Evolutionary conservation across 2,113 vertebrate genomes (phyloP).

Genomic region (Elephantulus edwardii): DNA sequence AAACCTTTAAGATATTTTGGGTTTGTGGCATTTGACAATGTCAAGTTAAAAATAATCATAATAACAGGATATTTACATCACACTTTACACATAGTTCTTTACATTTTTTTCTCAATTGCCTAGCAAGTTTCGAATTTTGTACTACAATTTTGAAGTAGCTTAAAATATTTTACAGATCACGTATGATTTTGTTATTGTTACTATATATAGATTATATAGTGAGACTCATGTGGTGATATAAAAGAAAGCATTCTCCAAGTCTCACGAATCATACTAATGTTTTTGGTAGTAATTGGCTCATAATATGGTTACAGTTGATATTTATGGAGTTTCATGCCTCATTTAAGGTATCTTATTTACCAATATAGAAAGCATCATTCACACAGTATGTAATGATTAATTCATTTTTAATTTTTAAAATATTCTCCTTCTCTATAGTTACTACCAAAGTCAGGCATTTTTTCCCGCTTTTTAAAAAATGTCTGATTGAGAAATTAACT

Average conservation of each 20-base stretch:
- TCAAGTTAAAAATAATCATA: background rate
- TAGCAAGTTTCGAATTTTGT: background rate
- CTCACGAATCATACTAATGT: background rate
- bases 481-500: constrained; percentile 14
- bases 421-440: background rate
- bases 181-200: background rate
- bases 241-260: background rate
- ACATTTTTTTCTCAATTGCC: background rate
- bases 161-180: constrained; percentile 53
- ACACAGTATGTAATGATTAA: background rate
- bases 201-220: background rate
- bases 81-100: background rate
- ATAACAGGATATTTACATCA: background rate
- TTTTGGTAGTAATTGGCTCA: background rate
- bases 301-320: constrained; percentile 4
- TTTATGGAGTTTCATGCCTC: background rate
- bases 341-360: background rate
- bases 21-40: constrained; percentile 22
- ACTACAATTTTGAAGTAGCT: background rate
- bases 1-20: background rate
- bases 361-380: background rate
- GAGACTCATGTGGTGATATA: background rate
- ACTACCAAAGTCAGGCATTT: constrained; percentile 13
- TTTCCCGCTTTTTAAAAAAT: background rate
- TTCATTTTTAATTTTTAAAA: constrained; percentile 19